phyloP scores from a whole-genome alignment of 2,888 invertebrate genomes.

The Liodrosophila aerea region DNA sequence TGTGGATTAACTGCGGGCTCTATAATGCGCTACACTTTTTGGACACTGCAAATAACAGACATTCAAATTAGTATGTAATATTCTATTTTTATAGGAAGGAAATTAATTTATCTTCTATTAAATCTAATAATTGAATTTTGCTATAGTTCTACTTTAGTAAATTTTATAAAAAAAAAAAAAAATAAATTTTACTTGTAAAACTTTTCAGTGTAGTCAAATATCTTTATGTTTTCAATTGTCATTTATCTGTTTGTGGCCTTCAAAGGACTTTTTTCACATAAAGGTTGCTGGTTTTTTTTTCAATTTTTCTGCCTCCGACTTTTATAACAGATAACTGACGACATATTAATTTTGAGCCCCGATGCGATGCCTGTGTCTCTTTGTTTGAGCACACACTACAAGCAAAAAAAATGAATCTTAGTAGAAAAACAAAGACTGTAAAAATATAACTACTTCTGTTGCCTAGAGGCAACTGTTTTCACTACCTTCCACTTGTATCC shows the following conservation, averaged over 20 bases:
- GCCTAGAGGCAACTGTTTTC: background rate
- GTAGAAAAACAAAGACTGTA: background rate
- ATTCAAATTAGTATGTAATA: too few species aligned
- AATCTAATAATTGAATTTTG: too few species aligned
- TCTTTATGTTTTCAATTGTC: too few species aligned
- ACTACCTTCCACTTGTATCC: slow-evolving; percentile 5
- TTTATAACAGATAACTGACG: slow-evolving; percentile 54
- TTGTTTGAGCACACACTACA: background rate
- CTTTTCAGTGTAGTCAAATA: too few species aligned
- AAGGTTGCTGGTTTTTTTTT: slow-evolving; percentile 23
- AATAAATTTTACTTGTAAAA: too few species aligned
- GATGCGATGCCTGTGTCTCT: slow-evolving; percentile 1
- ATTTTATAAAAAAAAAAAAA: too few species aligned
- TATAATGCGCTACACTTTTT: background rate
- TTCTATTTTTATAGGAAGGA: too few species aligned
- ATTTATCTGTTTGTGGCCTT: background rate
- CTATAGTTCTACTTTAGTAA: too few species aligned
- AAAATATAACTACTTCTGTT: background rate
- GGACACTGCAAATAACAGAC: too few species aligned
- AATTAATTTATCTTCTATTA: too few species aligned
- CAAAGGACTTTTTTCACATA: slow-evolving; percentile 3
- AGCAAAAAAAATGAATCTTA: slow-evolving; percentile 11
- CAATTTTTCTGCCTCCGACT: slow-evolving; percentile 21
- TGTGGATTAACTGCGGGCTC: background rate
- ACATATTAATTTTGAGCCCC: slow-evolving; percentile 33